Conservation (phyloP, 2,113 vertebrate genomes). For the Ciconia stormi region DNA sequence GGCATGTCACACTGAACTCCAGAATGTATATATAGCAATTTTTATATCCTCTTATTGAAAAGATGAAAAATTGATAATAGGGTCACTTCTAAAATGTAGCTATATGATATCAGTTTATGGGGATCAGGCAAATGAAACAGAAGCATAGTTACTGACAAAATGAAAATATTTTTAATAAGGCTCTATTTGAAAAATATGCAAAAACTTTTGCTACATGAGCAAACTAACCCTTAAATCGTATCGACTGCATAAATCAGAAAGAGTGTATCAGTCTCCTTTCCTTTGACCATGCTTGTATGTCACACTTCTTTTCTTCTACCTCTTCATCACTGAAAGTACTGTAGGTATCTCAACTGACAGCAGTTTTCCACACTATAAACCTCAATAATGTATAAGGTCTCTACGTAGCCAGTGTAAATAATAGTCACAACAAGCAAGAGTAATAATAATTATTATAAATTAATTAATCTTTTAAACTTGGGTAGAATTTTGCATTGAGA, state of each 20-base stretch:
- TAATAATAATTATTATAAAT: not conserved
- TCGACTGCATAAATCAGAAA: not conserved
- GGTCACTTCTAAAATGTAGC: not conserved
- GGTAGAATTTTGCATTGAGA: not conserved
- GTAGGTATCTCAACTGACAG: not conserved
- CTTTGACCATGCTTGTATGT: not conserved
- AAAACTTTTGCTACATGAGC: not conserved
- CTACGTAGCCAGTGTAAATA: not conserved
- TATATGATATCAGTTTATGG: not conserved
- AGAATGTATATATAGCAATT: not conserved
- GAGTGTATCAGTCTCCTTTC: not conserved
- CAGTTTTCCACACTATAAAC: not conserved
- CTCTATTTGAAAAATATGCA: not conserved
- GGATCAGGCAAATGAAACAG: not conserved
- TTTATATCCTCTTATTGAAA: not conserved
- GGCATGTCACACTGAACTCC: not conserved
- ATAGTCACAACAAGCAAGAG: not conserved
- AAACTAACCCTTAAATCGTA: not conserved
- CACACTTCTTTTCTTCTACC: not conserved
- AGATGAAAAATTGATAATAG: not conserved
- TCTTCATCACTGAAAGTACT: not conserved
- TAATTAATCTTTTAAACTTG: not conserved
- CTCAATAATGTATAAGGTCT: not conserved
- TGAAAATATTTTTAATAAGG: not conserved
- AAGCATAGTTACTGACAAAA: not conserved